These are phyloP conservation scores for Sapayoa aenigma DNA, from an alignment of 2,113 vertebrate species.

Conservation along the genomic window DNA sequence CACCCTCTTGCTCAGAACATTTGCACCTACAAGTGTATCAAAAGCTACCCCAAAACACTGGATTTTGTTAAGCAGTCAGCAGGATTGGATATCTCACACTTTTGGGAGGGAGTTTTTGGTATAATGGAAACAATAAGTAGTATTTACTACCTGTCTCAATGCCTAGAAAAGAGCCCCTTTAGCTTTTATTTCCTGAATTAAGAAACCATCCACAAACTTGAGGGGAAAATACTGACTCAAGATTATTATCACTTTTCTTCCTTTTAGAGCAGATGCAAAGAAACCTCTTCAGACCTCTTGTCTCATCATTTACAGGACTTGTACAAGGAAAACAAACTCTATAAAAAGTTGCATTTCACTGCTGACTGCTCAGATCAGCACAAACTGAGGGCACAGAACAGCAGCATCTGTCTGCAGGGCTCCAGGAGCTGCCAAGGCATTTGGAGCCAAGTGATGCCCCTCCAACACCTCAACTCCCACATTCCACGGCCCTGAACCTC, in stretches of 20 bases:
- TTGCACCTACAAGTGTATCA: background rate
- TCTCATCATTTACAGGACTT: background rate
- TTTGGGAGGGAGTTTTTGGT: no score
- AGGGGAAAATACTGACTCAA: background rate
- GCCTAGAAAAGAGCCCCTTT: background rate
- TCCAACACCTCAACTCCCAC: rapidly evolving
- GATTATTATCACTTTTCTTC: background rate
- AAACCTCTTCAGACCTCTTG: background rate
- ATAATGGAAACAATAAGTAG: background rate
- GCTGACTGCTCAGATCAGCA: background rate
- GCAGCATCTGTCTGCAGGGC: background rate
- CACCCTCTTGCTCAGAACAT: background rate
- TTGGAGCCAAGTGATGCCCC: background rate
- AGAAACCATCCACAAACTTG: background rate
- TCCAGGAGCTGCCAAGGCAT: background rate
- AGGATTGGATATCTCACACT: background rate
- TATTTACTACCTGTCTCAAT: background rate
- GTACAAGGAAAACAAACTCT: background rate
- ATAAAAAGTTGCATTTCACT: background rate
- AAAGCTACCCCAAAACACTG: background rate
- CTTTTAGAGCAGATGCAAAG: background rate
- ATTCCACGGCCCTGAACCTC: background rate
- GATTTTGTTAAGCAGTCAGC: background rate
- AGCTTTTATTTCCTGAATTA: background rate
- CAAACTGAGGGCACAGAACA: background rate